Evolutionary conservation across 2,797 vertebrate genomes (phyloP).

Genomic region (Fistularia tabacaria): DNA sequence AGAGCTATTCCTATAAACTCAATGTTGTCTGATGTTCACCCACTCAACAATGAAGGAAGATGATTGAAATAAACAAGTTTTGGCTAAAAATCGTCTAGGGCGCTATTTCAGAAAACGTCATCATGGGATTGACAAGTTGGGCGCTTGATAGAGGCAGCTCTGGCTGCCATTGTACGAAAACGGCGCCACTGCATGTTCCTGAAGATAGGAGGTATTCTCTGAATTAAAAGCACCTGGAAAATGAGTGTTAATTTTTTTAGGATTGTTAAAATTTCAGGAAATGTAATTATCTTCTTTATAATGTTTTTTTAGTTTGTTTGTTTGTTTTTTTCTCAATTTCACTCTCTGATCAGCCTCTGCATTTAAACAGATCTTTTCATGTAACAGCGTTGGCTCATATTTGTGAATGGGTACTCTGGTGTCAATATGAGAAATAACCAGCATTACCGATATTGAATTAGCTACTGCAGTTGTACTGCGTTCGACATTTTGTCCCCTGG

Average conservation of each 20-base stretch:
- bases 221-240: background rate
- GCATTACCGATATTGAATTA: constrained; percentile 12
- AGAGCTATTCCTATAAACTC: background rate
- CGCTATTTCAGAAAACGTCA: too few relatives aligned
- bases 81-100: background rate
- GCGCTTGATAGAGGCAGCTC: too few relatives aligned
- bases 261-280: too few relatives aligned
- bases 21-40: background rate
- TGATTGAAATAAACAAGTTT: background rate
- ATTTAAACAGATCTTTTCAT: constrained; percentile 10
- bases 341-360: background rate
- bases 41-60: background rate
- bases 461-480: constrained; percentile 27
- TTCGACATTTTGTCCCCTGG: constrained; percentile 64
- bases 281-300: background rate
- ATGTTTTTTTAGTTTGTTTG: too few relatives aligned
- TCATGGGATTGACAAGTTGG: too few relatives aligned
- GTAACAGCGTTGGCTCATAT: constrained; percentile 5
- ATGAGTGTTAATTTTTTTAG: background rate
- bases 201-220: too few relatives aligned
- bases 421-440: constrained; percentile 18
- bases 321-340: constrained; percentile 5
- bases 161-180: too few relatives aligned
- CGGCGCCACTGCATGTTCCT: too few relatives aligned
- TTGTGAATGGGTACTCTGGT: constrained; percentile 6